phyloP scores from a whole-genome alignment of 2,888 invertebrate genomes.

The Colletes collaris region DNA sequence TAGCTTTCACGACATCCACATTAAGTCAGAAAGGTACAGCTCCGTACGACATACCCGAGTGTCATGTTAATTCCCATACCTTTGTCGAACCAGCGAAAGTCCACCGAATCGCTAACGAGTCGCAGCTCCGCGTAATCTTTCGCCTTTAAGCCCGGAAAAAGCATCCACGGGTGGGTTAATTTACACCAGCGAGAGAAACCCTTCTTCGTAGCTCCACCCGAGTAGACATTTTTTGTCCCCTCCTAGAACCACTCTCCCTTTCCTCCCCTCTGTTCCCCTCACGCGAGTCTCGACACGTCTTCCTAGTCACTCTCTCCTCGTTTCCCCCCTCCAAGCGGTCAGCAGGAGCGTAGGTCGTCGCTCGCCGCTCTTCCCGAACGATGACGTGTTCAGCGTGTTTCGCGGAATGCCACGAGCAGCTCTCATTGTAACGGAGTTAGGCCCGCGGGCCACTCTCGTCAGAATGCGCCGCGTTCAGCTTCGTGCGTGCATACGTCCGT shows the following conservation, averaged over 20 bases:
- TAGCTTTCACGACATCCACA: too few species aligned
- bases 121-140: too few species aligned
- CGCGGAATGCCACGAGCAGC: conserved; percentile 77
- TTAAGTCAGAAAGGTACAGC: too few species aligned
- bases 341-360: conserved; percentile 37
- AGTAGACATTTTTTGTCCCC: conserved; percentile 3
- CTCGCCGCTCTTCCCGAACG: conserved; percentile 63
- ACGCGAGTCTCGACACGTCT: background rate
- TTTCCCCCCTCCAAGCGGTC: background rate
- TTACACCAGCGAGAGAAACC: background rate
- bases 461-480: conserved; percentile 47
- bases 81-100: too few species aligned
- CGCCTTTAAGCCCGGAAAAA: too few species aligned
- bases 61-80: too few species aligned
- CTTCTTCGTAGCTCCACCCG: background rate
- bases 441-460: conserved; percentile 74
- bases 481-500: conserved; percentile 9
- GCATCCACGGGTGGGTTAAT: too few species aligned
- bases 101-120: too few species aligned
- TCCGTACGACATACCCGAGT: too few species aligned
- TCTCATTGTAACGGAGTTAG: conserved; percentile 77
- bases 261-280: background rate
- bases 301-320: conserved; percentile 5
- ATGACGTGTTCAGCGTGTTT: conserved; percentile 76
- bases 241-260: conserved; percentile 19